Conservation (phyloP, 2,797 vertebrate species). For the Cossypha dichroa region DNA sequence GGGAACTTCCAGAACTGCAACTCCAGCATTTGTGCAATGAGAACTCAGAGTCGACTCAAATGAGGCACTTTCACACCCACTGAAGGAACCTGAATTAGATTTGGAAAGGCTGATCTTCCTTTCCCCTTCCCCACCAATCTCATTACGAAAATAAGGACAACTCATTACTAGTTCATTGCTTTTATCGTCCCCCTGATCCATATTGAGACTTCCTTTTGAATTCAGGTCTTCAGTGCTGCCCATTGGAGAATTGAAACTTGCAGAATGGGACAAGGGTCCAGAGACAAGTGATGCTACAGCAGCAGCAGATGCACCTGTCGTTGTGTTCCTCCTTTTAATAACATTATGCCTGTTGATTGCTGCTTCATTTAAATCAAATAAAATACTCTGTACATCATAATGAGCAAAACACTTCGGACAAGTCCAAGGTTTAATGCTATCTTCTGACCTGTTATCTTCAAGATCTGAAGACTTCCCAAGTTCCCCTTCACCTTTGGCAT, state of each 20-base stretch:
- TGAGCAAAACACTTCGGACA: conserved; percentile 95
- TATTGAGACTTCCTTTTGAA: conserved; percentile 86
- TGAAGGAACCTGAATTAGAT: conserved; percentile 87
- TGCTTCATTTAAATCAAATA: conserved; percentile 94
- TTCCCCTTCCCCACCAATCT: conserved; percentile 91
- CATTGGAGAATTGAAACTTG: conserved; percentile 93
- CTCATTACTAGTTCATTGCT: conserved; percentile 93
- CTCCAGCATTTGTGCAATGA: conserved; percentile 93
- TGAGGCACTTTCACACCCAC: conserved; percentile 84
- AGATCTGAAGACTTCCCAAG: conserved; percentile 87
- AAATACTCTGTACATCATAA: conserved; percentile 94
- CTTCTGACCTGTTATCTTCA: conserved; percentile 90
- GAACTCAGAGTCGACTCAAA: conserved; percentile 89
- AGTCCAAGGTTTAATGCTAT: conserved; percentile 87
- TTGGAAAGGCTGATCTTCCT: conserved; percentile 86
- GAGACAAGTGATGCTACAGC: conserved; percentile 91
- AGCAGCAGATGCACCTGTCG: conserved; percentile 93
- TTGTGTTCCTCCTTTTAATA: conserved; percentile 92
- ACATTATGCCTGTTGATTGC: conserved; percentile 88
- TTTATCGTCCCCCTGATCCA: conserved; percentile 91
- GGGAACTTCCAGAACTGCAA: conserved; percentile 92
- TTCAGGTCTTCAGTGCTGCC: conserved; percentile 95
- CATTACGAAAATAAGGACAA: conserved; percentile 96
- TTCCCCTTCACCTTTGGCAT: conserved; percentile 88
- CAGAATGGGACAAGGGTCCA: conserved; percentile 90